Evolutionary conservation across 2,113 vertebrate species (phyloP).

Genomic region (Tympanuchus pallidicinctus): DNA sequence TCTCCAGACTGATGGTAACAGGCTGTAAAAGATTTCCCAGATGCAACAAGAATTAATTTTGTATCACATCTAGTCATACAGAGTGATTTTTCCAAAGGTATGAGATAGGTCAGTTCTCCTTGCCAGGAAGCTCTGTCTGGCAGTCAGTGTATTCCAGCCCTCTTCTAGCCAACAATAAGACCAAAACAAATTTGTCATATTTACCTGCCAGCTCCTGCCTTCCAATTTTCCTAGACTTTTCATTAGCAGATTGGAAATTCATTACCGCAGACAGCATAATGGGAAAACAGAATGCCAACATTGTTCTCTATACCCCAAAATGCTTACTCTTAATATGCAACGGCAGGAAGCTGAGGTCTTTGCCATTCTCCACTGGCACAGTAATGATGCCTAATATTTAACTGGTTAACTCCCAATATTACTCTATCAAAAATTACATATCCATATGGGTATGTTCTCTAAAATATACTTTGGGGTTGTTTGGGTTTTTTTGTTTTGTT

Average conservation of each 20-base stretch:
- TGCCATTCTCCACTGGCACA: background rate
- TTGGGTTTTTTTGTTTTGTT: background rate
- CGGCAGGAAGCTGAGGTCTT: background rate
- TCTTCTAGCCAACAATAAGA: background rate
- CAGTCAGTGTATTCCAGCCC: slow-evolving; percentile 10
- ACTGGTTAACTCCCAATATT: background rate
- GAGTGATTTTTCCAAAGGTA: slow-evolving; percentile 44
- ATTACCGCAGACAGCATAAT: slow-evolving; percentile 9
- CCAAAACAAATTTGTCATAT: slow-evolving; percentile 46
- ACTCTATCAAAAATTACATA: background rate
- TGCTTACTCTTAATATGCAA: background rate
- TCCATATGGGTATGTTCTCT: background rate
- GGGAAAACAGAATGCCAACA: background rate
- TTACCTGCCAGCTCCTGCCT: slow-evolving; percentile 38
- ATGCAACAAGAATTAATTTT: background rate
- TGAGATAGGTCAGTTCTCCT: background rate
- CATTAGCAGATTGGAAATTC: slow-evolving; percentile 31
- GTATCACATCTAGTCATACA: background rate
- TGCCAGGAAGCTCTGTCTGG: slow-evolving; percentile 45
- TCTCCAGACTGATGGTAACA: background rate
- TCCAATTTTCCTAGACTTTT: slow-evolving; percentile 55
- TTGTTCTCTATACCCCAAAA: background rate
- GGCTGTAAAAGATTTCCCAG: slow-evolving; percentile 22
- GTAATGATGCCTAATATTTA: rapidly evolving
- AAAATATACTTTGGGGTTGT: background rate